A percentile compares a stretch with the other conserved stretches of the same genome.
These are phyloP conservation scores for Tiliacea citrago DNA, from an alignment of 2,888 invertebrate species.

Conservation along the genomic window DNA sequence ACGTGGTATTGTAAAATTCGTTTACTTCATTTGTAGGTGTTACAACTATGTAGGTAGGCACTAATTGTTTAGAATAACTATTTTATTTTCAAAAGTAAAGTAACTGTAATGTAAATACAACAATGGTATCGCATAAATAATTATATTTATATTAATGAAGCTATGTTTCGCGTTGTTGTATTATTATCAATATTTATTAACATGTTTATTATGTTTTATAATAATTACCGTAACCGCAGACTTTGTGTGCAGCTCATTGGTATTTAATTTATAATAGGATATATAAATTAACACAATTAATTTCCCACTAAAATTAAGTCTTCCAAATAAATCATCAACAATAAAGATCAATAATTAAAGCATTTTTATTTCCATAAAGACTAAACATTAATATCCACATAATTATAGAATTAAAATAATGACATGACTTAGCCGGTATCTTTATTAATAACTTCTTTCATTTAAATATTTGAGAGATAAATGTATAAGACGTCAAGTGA, in stretches of 20 bases:
- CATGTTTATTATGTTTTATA: constrained; percentile 37
- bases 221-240: constrained; percentile 52
- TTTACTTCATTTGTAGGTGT: neutral
- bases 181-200: constrained; percentile 25
- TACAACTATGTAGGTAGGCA: neutral
- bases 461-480: neutral
- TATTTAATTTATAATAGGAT: constrained; percentile 31
- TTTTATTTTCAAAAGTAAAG: neutral
- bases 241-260: constrained; percentile 16
- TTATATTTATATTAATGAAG: constrained; percentile 10
- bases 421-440: neutral
- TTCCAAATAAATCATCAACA: constrained; percentile 20
- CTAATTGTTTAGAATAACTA: neutral
- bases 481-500: neutral
- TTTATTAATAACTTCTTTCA: neutral
- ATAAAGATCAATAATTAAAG: constrained; percentile 7
- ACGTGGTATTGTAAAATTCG: neutral
- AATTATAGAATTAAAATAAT: neutral
- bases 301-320: constrained; percentile 8
- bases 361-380: constrained; percentile 3
- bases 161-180: neutral
- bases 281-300: constrained; percentile 13
- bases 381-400: neutral
- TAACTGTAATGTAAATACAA: neutral
- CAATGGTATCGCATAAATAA: constrained; percentile 10